Percentiles rank a stretch among this genome's conserved stretches.
These are phyloP conservation scores for Amblyopsis hoosieri DNA, from an alignment of 2,797 vertebrate genomes.

Conservation along the genomic window DNA sequence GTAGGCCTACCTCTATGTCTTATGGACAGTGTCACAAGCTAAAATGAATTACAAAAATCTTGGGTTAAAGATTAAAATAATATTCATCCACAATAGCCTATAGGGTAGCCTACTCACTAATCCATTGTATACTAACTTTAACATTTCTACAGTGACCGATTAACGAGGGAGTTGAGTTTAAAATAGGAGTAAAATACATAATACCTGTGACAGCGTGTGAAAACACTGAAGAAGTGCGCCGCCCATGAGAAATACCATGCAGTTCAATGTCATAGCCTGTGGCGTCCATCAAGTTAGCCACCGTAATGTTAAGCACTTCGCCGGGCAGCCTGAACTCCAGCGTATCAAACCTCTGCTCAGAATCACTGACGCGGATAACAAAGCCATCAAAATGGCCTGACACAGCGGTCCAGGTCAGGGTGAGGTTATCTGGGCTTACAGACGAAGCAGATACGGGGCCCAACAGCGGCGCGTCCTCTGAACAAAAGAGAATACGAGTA, in stretches of 20 bases:
- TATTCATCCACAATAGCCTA: no score
- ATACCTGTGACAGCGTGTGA: conserved; percentile 86
- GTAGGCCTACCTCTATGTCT: no score
- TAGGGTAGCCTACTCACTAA: no score
- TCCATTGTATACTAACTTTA: no score
- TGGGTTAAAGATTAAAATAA: no score
- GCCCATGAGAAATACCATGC: conserved; percentile 82
- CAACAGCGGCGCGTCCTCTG: conserved; percentile 86
- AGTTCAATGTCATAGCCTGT: conserved; percentile 84
- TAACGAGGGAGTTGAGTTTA: conserved; percentile 10
- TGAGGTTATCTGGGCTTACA: conserved; percentile 84
- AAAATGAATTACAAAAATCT: no score
- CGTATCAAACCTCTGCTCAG: conserved; percentile 70
- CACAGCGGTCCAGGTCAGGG: conserved; percentile 82
- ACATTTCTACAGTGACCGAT: conserved; percentile 5
- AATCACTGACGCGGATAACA: conserved; percentile 79
- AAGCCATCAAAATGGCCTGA: conserved; percentile 85
- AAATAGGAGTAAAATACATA: conserved; percentile 60
- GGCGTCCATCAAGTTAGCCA: conserved; percentile 82
- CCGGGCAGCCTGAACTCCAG: conserved; percentile 81
- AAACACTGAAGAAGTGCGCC: conserved; percentile 79
- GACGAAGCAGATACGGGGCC: conserved; percentile 80
- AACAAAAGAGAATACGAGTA: conserved; percentile 66
- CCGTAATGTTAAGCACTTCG: conserved; percentile 69
- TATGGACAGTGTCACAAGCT: no score